Conservation (phyloP, 2,113 vertebrate genomes). For the Mohoua ochrocephala region DNA sequence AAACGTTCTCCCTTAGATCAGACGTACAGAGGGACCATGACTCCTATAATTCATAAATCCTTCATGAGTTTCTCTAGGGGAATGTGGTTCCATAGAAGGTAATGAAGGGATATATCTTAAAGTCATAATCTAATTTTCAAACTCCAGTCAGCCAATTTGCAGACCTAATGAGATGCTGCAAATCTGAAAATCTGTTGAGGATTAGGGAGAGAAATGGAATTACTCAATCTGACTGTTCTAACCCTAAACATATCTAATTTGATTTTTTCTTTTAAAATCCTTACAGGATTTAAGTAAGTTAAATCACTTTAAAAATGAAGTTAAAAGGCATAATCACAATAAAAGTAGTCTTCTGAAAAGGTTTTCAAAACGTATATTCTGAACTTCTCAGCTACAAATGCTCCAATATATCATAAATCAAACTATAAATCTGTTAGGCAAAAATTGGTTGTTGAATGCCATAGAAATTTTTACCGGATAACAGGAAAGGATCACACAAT, state of each 20-base stretch:
- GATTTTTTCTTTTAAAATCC: conserved; percentile 7
- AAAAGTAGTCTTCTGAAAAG: not conserved
- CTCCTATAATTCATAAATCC: not conserved
- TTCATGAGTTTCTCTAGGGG: not conserved
- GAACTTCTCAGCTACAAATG: not conserved
- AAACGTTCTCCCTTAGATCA: not conserved
- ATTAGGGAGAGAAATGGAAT: not conserved
- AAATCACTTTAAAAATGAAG: not conserved
- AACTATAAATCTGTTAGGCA: not conserved
- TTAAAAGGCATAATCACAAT: not conserved
- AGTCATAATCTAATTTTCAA: conserved; percentile 44
- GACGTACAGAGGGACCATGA: not conserved
- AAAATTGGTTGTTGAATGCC: not conserved
- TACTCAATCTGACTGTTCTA: conserved; percentile 32
- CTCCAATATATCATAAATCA: not conserved
- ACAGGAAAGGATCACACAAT: not conserved
- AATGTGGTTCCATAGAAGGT: not conserved
- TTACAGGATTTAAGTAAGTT: not conserved
- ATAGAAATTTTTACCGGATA: not conserved
- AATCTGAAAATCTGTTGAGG: conserved; percentile 45
- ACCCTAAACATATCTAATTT: not conserved
- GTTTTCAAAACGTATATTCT: not conserved
- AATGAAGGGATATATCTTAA: conserved; percentile 40
- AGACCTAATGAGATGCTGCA: conserved; percentile 33
- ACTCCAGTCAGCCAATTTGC: conserved; percentile 12